These are phyloP conservation scores for Myotis lucifugus DNA, from an alignment of 2,113 vertebrate species.

Conservation along the genomic window DNA sequence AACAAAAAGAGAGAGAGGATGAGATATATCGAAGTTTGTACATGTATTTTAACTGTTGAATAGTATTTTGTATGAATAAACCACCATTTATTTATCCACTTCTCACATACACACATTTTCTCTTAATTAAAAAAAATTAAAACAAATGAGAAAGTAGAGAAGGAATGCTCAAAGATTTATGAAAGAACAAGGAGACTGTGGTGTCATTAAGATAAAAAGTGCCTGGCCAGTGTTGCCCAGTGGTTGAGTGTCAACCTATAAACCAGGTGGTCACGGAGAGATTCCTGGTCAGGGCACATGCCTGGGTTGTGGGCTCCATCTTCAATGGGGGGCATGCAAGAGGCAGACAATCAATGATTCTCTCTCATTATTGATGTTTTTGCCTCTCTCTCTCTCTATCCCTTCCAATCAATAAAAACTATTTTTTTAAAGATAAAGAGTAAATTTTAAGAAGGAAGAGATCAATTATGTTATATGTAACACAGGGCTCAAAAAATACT, in stretches of 20 bases:
- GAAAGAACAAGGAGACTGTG: background rate
- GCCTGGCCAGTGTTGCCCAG: too few relatives aligned
- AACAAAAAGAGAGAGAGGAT: background rate
- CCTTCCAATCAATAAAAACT: too few relatives aligned
- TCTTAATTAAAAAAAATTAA: background rate
- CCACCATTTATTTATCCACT: background rate
- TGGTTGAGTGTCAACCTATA: too few relatives aligned
- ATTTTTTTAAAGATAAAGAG: background rate
- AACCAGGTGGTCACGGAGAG: too few relatives aligned
- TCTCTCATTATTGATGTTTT: too few relatives aligned
- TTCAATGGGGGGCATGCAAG: too few relatives aligned
- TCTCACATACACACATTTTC: background rate
- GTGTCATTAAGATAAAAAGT: background rate
- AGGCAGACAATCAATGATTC: too few relatives aligned
- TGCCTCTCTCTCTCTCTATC: too few relatives aligned
- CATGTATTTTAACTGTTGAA: background rate
- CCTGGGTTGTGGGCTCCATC: too few relatives aligned
- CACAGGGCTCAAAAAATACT: background rate
- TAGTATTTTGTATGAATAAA: background rate
- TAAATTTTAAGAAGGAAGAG: constrained; percentile 23
- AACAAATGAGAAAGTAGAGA: background rate
- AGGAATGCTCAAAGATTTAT: background rate
- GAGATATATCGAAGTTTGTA: background rate
- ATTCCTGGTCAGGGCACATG: too few relatives aligned
- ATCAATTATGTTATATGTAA: background rate